Conservation (phyloP, 1,140 invertebrate genomes). For the Brachionus paranguensis region DNA sequence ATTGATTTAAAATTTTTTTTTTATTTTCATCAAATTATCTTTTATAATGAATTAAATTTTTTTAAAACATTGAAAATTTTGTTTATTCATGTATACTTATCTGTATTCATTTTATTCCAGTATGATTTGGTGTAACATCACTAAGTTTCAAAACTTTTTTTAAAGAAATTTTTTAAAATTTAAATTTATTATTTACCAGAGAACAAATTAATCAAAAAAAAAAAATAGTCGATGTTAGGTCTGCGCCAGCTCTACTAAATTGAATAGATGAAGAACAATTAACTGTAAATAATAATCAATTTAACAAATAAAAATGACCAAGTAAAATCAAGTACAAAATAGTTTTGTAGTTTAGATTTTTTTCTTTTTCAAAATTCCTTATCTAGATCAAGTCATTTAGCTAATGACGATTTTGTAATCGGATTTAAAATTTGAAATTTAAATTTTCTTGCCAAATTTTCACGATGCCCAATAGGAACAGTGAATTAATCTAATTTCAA, state of each 20-base stretch:
- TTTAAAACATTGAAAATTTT: too few relatives aligned
- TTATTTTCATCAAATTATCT: background rate
- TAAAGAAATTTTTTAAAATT: too few relatives aligned
- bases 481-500: background rate
- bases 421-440: slow-evolving; percentile 18
- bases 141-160: too few relatives aligned
- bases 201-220: background rate
- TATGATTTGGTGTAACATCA: background rate
- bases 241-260: too few relatives aligned
- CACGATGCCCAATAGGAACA: background rate
- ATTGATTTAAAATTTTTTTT: background rate
- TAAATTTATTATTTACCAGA: too few relatives aligned
- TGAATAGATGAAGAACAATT: background rate
- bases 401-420: slow-evolving; percentile 17
- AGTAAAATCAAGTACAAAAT: background rate
- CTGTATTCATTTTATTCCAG: too few relatives aligned
- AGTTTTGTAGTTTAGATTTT: background rate
- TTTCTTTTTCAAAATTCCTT: background rate
- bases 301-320: background rate
- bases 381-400: background rate
- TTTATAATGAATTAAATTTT: too few relatives aligned
- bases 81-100: too few relatives aligned
- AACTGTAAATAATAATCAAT: background rate
- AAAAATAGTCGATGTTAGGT: background rate
- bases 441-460: slow-evolving; percentile 6